Evolutionary conservation across 2,113 vertebrate species (phyloP), one percentile per base, ranked within the genome.

Genomic region (Chlorocebus sabaeus): DNA sequence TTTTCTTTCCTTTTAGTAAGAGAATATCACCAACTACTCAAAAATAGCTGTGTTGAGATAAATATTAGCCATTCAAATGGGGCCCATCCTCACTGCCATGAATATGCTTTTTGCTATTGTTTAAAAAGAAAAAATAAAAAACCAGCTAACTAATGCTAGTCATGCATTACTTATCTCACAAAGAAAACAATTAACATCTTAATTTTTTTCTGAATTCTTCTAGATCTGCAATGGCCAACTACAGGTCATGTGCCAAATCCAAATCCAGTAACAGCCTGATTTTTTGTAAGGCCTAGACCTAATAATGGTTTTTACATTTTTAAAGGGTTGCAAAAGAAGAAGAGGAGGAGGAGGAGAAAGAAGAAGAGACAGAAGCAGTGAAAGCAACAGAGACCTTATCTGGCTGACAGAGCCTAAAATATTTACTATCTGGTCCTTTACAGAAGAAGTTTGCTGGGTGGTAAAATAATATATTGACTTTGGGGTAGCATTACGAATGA

Each of bases 61-160:
- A 89, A 86, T 75, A 90, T 75, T 92, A 94, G 68, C 45, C 50
- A 94, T 93, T 93, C 50, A 96, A 27, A 80, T 52, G n/a, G 18
- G 38, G 32, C 12, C 38, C 59, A 67, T 80, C 20, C 59, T 78
- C 5, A 57, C 22, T 94, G 30, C 32, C 76, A 76, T 40, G 23
- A 55, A 79, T 43, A 82, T 89, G 40, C 2, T 23, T 93, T 83
- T 88, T 88, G 57, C 70, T 96, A 76, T 38, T 93, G 23, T 85
- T 93, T 73, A 59, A 83, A 96, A 96, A 82, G 43, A 25, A 78
- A 70, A 64, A 64, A 64, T 64, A 64, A 64, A 93, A 20, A 82
- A 5, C 38, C 75, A 81, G 35, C 48, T 92, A 90, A 52, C 7
- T 96, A 95, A 91, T 80, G 50, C 23, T 86, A 86, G 43, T 61